Base-by-base conservation (phyloP, 2,797 vertebrate species). In the Peromyscus nudipes region DNA sequence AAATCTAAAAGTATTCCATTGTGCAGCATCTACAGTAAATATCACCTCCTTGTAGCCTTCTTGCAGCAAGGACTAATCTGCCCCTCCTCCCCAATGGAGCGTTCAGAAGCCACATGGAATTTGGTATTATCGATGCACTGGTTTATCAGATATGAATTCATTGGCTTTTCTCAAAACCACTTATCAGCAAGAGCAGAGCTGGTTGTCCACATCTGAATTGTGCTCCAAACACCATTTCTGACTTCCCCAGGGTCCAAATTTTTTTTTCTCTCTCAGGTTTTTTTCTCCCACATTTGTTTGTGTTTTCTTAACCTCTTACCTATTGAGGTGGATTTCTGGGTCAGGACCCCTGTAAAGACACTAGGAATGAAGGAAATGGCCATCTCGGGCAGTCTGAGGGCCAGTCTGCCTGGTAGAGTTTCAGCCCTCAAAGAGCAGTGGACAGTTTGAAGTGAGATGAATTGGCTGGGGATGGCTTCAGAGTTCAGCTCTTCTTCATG, bases 321-420 rank as follows among this genome's bases (percentile, higher is more conserved):
- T 98, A 98, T 98, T 98, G 97, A 98, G 97, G 93, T 98, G 88
- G 86, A 95, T 98, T 98, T 99, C 98, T 98, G 98, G 98, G 98
- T 99, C 98, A 99, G 27, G 97, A 98, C 94, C 86, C 91, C 97
- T 98, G 93, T 97, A 98, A 98, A 98, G 98, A 97, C 96, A 88
- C 86, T 12, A 92, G 96, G 97, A 98, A 98, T 98, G 97, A 98
- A 98, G 98, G 98, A 98, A 98, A 97, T 88, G 91, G 81, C 84
- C 91, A 83, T 87, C 93, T 94, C 89, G 94, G 96, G 62, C 98
- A 95, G 94, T 90, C 83, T 94, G 94, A 94, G 93, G 94, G 88
- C 91, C 95, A 49, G 1, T 40, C 37, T 92, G 97, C 92, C 71
- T 94, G 98, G 98, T 98, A 97, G 96, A 91, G 96, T 98, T 98